These are phyloP conservation scores for Tubulanus polymorphus DNA, from an alignment of 2,888 invertebrate species.

Conservation along the genomic window DNA sequence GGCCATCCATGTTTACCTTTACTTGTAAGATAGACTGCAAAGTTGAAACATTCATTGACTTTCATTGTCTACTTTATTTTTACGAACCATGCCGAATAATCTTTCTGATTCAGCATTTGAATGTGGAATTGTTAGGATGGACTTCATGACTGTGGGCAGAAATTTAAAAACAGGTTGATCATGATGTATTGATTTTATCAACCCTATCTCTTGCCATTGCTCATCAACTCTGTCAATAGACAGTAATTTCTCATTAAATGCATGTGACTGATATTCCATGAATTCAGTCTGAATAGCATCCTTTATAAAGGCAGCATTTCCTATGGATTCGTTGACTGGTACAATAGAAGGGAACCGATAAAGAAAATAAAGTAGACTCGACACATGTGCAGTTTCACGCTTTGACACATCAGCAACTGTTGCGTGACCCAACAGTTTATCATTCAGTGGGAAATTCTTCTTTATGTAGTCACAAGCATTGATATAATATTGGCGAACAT, in stretches of 20 bases:
- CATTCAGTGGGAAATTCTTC: slow-evolving; percentile 7
- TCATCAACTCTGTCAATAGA: slow-evolving; percentile 9
- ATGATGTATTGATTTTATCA: no score
- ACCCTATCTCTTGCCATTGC: slow-evolving; percentile 8
- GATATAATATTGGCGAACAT: slow-evolving; percentile 6
- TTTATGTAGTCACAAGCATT: not conserved
- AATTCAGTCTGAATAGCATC: slow-evolving; percentile 9
- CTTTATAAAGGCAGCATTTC: no score
- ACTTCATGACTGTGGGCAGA: not conserved
- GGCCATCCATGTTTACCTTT: not conserved
- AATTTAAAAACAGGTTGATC: slow-evolving; percentile 5
- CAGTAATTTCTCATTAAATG: not conserved
- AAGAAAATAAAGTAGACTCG: not conserved
- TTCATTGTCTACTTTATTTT: slow-evolving; percentile 15
- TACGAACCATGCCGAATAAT: slow-evolving; percentile 14
- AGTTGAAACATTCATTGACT: not conserved
- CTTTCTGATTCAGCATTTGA: slow-evolving; percentile 9
- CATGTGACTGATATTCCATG: not conserved
- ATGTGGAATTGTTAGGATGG: slow-evolving; percentile 4
- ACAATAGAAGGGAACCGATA: not conserved
- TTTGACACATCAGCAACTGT: not conserved
- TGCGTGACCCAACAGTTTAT: slow-evolving; percentile 5
- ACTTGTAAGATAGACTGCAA: not conserved
- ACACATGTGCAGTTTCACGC: not conserved
- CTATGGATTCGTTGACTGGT: no score